Evolutionary conservation across 2,888 invertebrate species (phyloP).

Genomic region (Drosophila nr. perissopoda): DNA sequence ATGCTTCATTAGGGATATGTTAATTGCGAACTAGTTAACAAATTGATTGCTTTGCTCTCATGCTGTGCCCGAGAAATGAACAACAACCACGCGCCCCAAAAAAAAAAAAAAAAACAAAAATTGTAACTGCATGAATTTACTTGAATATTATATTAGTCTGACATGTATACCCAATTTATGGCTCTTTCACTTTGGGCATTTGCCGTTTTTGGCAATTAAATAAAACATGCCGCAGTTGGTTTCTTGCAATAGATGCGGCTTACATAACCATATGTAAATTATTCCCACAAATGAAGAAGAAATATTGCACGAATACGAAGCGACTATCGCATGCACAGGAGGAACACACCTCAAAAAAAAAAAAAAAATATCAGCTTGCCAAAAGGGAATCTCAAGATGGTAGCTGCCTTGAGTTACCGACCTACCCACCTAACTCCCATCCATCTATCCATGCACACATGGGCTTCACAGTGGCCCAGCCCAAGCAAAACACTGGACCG

Average conservation of each 20-base stretch:
- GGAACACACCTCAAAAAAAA: conserved; percentile 73
- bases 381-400: conserved; percentile 48
- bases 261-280: conserved; percentile 78
- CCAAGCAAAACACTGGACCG: conserved; percentile 56
- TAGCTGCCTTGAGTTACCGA: conserved; percentile 47
- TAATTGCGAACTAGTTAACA: conserved; percentile 35
- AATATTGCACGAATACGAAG: conserved; percentile 61
- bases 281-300: conserved; percentile 77
- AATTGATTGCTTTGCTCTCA: conserved; percentile 21
- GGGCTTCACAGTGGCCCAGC: conserved; percentile 46
- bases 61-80: conserved; percentile 39
- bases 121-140: conserved; percentile 22
- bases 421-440: conserved; percentile 35
- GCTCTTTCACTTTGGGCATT: conserved; percentile 50
- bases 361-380: conserved; percentile 29
- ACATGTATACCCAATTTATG: conserved; percentile 63
- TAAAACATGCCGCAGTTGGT: conserved; percentile 69
- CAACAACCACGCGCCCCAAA: conserved; percentile 34
- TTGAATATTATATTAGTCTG: conserved; percentile 49
- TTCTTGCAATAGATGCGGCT: conserved; percentile 56
- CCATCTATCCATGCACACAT: conserved; percentile 30
- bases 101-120: background rate
- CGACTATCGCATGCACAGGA: conserved; percentile 52
- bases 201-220: conserved; percentile 72
- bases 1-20: conserved; percentile 20